Percentiles rank a stretch among this genome's conserved stretches.
Conservation (phyloP, 92 coral and sea anemone species). For the Metridium senile region DNA sequence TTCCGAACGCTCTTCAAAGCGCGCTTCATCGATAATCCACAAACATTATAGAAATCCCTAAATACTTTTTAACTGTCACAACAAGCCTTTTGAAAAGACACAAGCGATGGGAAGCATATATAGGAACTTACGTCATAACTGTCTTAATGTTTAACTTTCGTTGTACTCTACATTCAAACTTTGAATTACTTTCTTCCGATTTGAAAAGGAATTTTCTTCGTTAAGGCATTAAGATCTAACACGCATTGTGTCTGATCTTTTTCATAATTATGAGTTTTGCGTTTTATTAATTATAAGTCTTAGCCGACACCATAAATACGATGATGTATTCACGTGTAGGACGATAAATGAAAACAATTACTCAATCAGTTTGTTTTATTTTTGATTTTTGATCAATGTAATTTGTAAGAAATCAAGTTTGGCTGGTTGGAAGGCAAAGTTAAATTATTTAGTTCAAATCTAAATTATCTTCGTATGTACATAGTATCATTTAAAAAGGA, state of each 20-base stretch:
- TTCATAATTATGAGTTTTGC: slow-evolving; percentile 7
- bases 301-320: no score
- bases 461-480: no score
- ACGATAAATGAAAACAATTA: slow-evolving; percentile 6
- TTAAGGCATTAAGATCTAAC: background rate
- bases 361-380: background rate
- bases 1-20: slow-evolving; percentile 28
- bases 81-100: slow-evolving; percentile 3
- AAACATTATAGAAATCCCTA: slow-evolving; percentile 6
- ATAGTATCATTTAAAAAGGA: no score
- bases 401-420: background rate
- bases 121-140: background rate
- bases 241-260: background rate
- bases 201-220: slow-evolving; percentile 7
- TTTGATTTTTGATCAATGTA: background rate
- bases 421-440: background rate
- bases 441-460: background rate
- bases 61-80: slow-evolving; percentile 24
- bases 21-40: background rate
- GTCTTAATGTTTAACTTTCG: background rate
- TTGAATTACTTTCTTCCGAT: slow-evolving; percentile 11
- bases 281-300: slow-evolving; percentile 13
- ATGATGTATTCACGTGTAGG: no score
- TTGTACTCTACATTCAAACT: background rate
- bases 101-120: slow-evolving; percentile 4